Conservation (phyloP, 1,140 invertebrate species). For the Agrilus planipennis region DNA sequence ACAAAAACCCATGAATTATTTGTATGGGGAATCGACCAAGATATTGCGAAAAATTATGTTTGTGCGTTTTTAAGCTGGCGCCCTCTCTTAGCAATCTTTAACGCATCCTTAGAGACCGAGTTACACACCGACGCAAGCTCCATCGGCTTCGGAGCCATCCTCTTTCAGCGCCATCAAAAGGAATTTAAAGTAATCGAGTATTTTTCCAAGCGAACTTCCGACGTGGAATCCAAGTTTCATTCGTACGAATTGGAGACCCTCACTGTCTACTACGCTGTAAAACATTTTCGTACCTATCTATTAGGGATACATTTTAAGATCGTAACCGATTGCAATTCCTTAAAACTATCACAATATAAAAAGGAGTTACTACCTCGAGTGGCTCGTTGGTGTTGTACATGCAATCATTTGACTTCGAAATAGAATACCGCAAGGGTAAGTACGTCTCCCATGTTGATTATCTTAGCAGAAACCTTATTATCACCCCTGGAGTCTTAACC, state of each 20-base stretch:
- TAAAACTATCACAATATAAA: neutral
- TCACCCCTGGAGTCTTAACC: too few species aligned
- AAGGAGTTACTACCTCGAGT: too few species aligned
- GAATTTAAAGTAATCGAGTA: conserved; percentile 17
- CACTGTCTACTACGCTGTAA: conserved; percentile 17
- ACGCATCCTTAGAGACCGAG: conserved; percentile 16
- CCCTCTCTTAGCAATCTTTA: conserved; percentile 7
- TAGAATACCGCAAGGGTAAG: conserved; percentile 8
- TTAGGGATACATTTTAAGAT: conserved; percentile 36
- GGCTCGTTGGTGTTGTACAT: neutral
- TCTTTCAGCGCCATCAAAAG: conserved; percentile 22
- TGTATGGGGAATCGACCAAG: too few species aligned
- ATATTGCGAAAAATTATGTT: neutral
- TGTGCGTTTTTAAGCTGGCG: neutral
- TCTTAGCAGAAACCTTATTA: conserved; percentile 23
- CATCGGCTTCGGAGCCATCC: conserved; percentile 25
- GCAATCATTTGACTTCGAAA: neutral
- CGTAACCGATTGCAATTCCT: conserved; percentile 35
- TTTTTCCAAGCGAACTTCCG: conserved; percentile 22
- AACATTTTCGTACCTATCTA: conserved; percentile 38
- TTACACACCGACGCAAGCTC: conserved; percentile 29
- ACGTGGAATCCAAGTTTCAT: conserved; percentile 12
- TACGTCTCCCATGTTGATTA: conserved; percentile 31
- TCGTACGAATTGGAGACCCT: conserved; percentile 14
- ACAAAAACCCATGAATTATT: too few species aligned